Evolutionary conservation across 1,140 invertebrate genomes (phyloP).

Genomic region (Orchesella cincta): DNA sequence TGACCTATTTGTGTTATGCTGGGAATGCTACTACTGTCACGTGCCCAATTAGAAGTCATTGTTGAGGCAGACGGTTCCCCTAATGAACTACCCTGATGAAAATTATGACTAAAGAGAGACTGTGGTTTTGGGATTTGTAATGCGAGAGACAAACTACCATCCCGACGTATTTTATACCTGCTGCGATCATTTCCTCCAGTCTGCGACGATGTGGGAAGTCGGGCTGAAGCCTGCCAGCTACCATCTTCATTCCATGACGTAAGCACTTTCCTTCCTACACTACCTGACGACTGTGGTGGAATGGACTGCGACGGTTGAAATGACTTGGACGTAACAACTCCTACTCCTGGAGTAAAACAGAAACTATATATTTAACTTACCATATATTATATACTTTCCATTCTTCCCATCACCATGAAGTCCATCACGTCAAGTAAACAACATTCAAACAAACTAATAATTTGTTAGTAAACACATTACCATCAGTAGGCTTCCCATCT

Average conservation of each 20-base stretch:
- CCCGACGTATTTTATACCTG: constrained; percentile 51
- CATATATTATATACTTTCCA: constrained; percentile 6
- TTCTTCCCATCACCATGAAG: neutral
- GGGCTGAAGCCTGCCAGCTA: constrained; percentile 44
- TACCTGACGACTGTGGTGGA: neutral
- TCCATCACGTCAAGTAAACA: too few species aligned
- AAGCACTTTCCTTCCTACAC: neutral
- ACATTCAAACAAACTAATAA: too few species aligned
- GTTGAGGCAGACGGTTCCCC: neutral
- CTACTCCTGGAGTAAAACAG: too few species aligned
- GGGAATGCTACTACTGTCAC: too few species aligned
- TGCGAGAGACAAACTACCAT: constrained; percentile 49
- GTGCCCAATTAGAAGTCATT: too few species aligned
- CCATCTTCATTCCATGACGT: constrained; percentile 30
- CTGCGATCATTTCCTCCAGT: constrained; percentile 49
- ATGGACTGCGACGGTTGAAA: neutral
- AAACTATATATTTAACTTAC: neutral
- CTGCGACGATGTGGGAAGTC: constrained; percentile 43
- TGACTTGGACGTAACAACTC: neutral
- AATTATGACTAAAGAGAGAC: neutral
- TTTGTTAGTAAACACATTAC: too few species aligned
- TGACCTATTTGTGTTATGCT: too few species aligned
- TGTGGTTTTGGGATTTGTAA: constrained; percentile 33
- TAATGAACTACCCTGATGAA: neutral
- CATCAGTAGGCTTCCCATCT: too few species aligned